Evolutionary conservation across 2,888 invertebrate species (phyloP).

Genomic region (Syritta pipiens): DNA sequence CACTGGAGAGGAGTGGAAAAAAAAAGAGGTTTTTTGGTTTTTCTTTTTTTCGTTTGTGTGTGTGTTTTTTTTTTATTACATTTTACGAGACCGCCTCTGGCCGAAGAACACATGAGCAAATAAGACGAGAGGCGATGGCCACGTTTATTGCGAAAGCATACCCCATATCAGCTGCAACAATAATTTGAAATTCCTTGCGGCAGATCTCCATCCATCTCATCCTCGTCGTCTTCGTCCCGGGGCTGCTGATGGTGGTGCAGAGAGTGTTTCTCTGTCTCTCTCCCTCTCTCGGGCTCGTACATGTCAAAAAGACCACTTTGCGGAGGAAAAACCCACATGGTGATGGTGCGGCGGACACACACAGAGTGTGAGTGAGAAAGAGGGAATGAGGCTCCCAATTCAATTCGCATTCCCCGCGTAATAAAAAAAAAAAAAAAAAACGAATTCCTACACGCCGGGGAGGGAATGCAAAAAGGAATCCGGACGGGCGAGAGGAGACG

Average conservation of each 20-base stretch:
- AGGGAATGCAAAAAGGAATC: not conserved
- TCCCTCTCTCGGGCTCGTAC: not conserved
- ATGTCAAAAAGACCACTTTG: slow-evolving; percentile 45
- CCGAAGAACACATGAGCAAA: slow-evolving; percentile 5
- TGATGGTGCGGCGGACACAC: slow-evolving; percentile 33
- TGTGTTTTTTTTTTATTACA: no score
- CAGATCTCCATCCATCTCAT: slow-evolving; percentile 49
- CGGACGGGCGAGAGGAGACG: no score
- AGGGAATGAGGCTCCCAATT: slow-evolving; percentile 60
- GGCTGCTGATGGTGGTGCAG: not conserved
- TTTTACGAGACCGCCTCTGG: slow-evolving; percentile 17
- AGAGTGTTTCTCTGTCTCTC: not conserved
- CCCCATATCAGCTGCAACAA: slow-evolving; percentile 53
- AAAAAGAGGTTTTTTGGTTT: no score
- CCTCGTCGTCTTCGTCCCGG: slow-evolving; percentile 5
- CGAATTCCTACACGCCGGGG: not conserved
- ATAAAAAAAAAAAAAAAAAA: slow-evolving; percentile 49
- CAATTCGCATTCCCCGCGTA: slow-evolving; percentile 59
- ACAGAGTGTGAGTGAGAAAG: slow-evolving; percentile 55
- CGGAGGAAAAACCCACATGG: slow-evolving; percentile 56
- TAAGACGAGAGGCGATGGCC: slow-evolving; percentile 13
- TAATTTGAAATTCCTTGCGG: slow-evolving; percentile 64
- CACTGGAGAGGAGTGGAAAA: no score
- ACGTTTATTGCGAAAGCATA: slow-evolving; percentile 11
- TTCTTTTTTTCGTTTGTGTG: no score